A percentile compares a stretch with the other conserved stretches of the same genome.
Conservation (phyloP, 2,888 invertebrate species). For the Chalcosyrphus nemorum region DNA sequence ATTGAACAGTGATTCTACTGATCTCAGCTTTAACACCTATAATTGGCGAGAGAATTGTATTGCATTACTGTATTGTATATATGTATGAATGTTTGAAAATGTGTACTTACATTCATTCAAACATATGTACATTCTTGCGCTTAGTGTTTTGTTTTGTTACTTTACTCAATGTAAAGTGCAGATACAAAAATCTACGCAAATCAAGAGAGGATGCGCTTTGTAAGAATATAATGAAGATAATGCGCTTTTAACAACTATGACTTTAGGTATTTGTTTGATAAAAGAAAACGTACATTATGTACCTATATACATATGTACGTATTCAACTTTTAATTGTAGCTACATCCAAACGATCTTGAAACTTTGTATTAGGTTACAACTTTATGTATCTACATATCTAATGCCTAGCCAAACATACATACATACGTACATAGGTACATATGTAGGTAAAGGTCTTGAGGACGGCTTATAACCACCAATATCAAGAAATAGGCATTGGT, state of each 20-base stretch:
- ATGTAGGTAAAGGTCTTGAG: no score
- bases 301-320: background rate
- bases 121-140: background rate
- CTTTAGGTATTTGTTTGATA: slow-evolving; percentile 11
- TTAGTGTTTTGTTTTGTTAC: background rate
- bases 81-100: no score
- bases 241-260: no score
- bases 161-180: background rate
- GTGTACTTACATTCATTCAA: no score
- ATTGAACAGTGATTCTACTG: background rate
- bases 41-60: slow-evolving; percentile 16
- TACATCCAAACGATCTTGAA: no score
- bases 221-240: no score
- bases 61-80: no score
- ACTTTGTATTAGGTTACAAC: no score
- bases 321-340: no score
- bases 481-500: no score
- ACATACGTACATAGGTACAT: background rate
- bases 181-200: background rate
- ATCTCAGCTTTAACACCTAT: background rate
- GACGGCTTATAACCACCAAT: no score
- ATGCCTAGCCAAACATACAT: background rate
- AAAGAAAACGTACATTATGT: background rate
- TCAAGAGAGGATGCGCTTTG: slow-evolving; percentile 16
- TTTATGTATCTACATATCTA: no score